Base-by-base conservation (phyloP, 1,140 invertebrate genomes). In the Caenorhabditis inopinata region DNA sequence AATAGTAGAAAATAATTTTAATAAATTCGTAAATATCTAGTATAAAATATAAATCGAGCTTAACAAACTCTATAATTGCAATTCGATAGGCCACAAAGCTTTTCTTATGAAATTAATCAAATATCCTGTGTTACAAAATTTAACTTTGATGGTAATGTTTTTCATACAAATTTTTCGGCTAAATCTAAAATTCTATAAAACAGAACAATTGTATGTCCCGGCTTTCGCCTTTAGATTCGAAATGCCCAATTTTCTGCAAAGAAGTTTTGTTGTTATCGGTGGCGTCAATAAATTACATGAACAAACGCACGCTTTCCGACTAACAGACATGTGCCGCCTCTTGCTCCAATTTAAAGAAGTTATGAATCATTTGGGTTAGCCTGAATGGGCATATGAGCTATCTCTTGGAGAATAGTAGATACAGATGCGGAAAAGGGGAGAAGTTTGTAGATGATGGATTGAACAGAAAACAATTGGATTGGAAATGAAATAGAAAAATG, bases 281-380 rank as follows among this genome's bases (percentile, higher is more conserved):
- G 58, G 16, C 58, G n/a, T 68, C 58, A 9, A 68, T 68, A 68
- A 68, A 68, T 68, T 68, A 68, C 32, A 68, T 68, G 58, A 68
- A 42, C 58, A 68, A 68, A 68, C 38, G 58, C 58, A 68, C 58
- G 58, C 32, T 9, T 68, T 68, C 58, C 58, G 58, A 68, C 32
- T 9, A n/a, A 2, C 0, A 38, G n/a, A 42, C 32, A 68, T 38
- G 32, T 25, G 32, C 58, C 58, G 32, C 58, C 32, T 68, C 38
- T 58, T 21, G 5, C 58, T 38, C 32, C 58, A 68, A 68, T 68
- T 35, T 68, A 38, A 32, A 68, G 58, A 68, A 68, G 58, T 68
- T 68, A 68, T 68, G 58, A 68, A 68, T 68, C 58, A 38, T 68
- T 35, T 38, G 58, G 58, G 58, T 25, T 25, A 25, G n/a, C 25